Evolutionary conservation across 2,113 vertebrate genomes (phyloP), one percentile per base, ranked within the genome.

Genomic region (Forbesichthys agassizii): DNA sequence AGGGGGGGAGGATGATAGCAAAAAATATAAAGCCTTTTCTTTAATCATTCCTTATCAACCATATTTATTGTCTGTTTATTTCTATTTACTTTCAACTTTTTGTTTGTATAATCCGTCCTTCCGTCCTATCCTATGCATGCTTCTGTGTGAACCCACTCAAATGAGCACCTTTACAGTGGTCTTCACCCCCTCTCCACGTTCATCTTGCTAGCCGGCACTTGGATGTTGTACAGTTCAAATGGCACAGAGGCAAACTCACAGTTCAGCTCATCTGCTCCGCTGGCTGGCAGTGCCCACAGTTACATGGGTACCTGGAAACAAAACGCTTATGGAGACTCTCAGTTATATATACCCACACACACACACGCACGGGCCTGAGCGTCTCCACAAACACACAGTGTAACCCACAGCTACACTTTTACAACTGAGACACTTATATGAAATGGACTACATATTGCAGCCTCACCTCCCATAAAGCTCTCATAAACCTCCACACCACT

Each of bases 391-490:
- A 57, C 51, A 20, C 55, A 18, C 55, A 3, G 27, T 2, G 27
- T 9, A n/a, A 57, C 55, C 16, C 55, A 20, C 55, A 57, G n/a
- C 5, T 18, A 57, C 20, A 33, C 55, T 27, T 18, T 18, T 47
- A 63, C 10, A 66, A 18, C 78, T 59, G 75, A 83, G 84, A 88
- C 85, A 85, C 87, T 86, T 84, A 78, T 86, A 84, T 79, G 76
- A 61, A 90, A 90, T 88, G 83, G 81, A 83, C 84, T 83, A 72
- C 66, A 56, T 57, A 85, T 78, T 78, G 71, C 72, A 68, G 78
- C 78, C 86, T 88, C 88, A 84, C 88, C 87, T 88, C 81, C 77
- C 79, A 84, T 89, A 89, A 88, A 85, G 81, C 81, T 84, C 73
- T 86, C 78, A 80, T 87, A 86, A 90, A 85, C 70, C 76, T 70